These are phyloP conservation scores for Hemicentrotus pulcherrimus DNA, from an alignment of 35 echinoderm and acorn worm species.

Conservation along the genomic window DNA sequence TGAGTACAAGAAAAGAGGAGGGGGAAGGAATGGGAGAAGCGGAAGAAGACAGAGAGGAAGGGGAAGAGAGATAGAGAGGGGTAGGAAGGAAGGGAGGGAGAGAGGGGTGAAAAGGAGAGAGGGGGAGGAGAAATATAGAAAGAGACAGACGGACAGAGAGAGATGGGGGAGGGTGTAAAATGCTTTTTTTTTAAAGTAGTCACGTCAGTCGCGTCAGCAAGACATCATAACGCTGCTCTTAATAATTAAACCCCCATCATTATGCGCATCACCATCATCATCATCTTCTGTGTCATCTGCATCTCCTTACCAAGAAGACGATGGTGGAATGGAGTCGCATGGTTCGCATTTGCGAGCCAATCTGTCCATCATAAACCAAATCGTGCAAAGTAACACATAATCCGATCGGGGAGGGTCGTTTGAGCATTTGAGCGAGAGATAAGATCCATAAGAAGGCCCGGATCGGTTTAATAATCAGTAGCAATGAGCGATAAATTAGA, in stretches of 20 bases:
- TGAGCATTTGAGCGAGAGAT: background rate
- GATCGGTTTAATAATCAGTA: background rate
- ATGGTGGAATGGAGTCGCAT: background rate
- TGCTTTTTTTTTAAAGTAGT: too few species aligned
- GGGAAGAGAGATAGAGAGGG: background rate
- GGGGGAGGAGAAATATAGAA: background rate
- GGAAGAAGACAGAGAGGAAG: background rate
- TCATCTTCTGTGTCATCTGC: background rate
- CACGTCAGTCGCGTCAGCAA: background rate
- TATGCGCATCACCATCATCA: background rate
- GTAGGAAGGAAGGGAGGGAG: background rate
- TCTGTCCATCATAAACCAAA: conserved; percentile 3
- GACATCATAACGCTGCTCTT: background rate
- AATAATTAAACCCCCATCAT: background rate
- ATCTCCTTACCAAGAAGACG: background rate
- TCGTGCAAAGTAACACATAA: background rate
- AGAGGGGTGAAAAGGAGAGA: background rate
- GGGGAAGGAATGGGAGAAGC: background rate
- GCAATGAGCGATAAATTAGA: conserved; percentile 12
- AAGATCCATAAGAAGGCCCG: background rate
- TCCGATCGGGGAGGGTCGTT: background rate
- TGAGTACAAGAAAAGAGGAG: background rate
- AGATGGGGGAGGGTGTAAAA: background rate
- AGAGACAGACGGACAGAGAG: background rate
- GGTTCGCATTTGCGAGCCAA: background rate